A percentile compares a stretch with the other conserved stretches of the same genome.
Evolutionary conservation across 2,888 invertebrate genomes (phyloP).

Genomic region (Antitype chi): DNA sequence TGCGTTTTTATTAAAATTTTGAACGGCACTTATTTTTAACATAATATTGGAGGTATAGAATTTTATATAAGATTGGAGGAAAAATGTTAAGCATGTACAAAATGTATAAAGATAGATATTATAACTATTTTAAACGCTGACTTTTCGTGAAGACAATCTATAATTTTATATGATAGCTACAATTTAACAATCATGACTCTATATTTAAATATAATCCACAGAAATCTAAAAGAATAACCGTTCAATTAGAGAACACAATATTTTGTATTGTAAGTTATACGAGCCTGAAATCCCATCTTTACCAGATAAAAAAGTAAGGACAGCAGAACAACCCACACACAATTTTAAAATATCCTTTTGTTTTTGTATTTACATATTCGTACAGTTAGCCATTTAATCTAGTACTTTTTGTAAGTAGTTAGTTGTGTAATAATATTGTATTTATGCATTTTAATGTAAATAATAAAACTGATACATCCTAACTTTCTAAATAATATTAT

Average conservation of each 20-base stretch:
- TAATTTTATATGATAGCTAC: no score
- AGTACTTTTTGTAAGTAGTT: background rate
- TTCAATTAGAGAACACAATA: background rate
- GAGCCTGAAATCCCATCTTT: no score
- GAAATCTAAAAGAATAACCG: background rate
- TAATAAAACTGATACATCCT: background rate
- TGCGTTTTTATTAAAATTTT: conserved; percentile 53
- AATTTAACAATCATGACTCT: background rate
- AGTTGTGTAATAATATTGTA: background rate
- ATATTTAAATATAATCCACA: background rate
- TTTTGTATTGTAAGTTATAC: background rate
- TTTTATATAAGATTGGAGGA: background rate
- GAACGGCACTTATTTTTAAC: conserved; percentile 1
- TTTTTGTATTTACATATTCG: background rate
- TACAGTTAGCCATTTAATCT: background rate
- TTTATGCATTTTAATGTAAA: background rate
- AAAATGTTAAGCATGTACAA: background rate
- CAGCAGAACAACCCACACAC: background rate
- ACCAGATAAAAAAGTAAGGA: background rate
- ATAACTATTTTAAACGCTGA: no score
- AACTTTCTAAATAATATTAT: no score
- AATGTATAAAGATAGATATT: no score
- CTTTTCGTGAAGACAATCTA: no score
- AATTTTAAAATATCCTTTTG: background rate
- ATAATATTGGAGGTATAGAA: conserved; percentile 6